These are phyloP conservation scores for Pseudomyrmex sp. DNA, from an alignment of 1,140 invertebrate species.

Conservation along the genomic window DNA sequence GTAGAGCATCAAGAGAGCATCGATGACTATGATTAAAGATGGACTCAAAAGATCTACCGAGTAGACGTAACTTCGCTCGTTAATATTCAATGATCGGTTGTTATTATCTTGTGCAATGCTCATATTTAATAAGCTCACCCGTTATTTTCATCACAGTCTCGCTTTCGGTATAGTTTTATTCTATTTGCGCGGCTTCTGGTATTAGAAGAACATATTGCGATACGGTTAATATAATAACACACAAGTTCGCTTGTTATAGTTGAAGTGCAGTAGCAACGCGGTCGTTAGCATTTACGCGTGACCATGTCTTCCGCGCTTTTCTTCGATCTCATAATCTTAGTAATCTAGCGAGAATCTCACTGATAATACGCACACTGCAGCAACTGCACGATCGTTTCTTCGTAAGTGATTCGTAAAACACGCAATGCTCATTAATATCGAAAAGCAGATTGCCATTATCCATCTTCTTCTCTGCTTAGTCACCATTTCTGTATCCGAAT, in stretches of 20 bases:
- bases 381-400: not conserved
- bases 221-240: not conserved
- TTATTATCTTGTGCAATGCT: conserved; percentile 6
- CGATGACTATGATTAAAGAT: conserved; percentile 26
- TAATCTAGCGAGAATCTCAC: not conserved
- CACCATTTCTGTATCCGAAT: conserved; percentile 44
- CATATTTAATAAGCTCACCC: conserved; percentile 27
- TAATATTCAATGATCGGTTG: conserved; percentile 32
- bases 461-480: conserved; percentile 42
- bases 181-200: too few species aligned
- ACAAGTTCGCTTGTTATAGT: not conserved
- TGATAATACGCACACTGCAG: conserved; percentile 19
- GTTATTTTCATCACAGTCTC: conserved; percentile 17
- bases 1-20: conserved; percentile 14
- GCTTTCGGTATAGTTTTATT: conserved; percentile 1
- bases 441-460: conserved; percentile 40
- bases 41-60: not conserved
- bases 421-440: conserved; percentile 45
- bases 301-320: conserved; percentile 17
- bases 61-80: conserved; percentile 29
- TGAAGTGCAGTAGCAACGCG: not conserved
- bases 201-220: not conserved
- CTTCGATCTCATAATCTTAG: not conserved
- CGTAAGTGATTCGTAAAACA: conserved; percentile 34
- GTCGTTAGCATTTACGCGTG: not conserved